Percentiles rank a stretch among this genome's conserved stretches.
Conservation (phyloP, 92 coral and sea anemone species). For the Ricordea florida region DNA sequence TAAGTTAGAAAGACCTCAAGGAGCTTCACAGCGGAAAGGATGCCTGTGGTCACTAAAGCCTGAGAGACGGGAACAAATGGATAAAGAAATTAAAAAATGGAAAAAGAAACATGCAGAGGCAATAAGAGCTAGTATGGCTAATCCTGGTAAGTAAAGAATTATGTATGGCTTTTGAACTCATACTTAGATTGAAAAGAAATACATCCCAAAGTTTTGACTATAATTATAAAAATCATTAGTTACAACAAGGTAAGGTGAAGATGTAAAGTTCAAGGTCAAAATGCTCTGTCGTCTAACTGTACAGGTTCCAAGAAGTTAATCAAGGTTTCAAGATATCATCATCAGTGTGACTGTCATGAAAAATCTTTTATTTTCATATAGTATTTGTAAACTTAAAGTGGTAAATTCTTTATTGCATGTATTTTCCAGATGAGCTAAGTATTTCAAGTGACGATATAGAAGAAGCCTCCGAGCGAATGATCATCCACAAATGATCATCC, state of each 20-base stretch:
- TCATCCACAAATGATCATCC: no score
- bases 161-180: no score
- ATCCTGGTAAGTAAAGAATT: slow-evolving; percentile 91
- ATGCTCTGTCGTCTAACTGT: no score
- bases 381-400: background rate
- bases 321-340: no score
- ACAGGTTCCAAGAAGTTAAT: no score
- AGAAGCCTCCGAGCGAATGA: slow-evolving; percentile 40
- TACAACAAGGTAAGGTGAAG: background rate
- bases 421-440: slow-evolving; percentile 76
- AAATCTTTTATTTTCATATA: background rate
- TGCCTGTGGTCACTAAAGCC: slow-evolving; percentile 98
- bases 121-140: slow-evolving; percentile 98
- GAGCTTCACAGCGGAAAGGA: slow-evolving; percentile 98
- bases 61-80: slow-evolving; percentile 96
- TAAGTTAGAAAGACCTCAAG: slow-evolving; percentile 97
- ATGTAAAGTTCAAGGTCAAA: background rate
- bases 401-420: background rate
- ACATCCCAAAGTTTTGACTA: no score
- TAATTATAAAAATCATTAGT: background rate
- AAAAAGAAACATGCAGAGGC: slow-evolving; percentile 98
- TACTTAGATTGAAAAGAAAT: no score
- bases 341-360: no score
- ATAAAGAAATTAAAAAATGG: slow-evolving; percentile 97
- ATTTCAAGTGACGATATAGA: slow-evolving; percentile 87